Conservation (phyloP, 2,888 invertebrate species). For the Coelopa pilipes region DNA sequence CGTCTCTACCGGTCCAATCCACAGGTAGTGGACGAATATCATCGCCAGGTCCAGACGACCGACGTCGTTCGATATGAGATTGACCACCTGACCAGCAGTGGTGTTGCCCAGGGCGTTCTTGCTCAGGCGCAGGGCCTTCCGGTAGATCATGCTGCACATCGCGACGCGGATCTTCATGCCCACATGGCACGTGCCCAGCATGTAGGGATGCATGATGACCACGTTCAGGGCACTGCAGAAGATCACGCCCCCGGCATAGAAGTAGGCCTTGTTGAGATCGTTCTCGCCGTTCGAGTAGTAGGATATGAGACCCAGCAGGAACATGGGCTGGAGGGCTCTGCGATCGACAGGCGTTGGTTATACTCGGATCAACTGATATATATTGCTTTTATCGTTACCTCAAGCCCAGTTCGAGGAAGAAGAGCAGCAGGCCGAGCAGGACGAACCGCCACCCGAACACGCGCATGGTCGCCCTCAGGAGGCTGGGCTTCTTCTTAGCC, state of each 20-base stretch:
- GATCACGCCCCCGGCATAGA: constrained; percentile 80
- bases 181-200: constrained; percentile 77
- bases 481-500: constrained; percentile 66
- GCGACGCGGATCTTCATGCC: constrained; percentile 78
- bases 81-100: constrained; percentile 82
- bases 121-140: constrained; percentile 75
- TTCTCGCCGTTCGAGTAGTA: constrained; percentile 68
- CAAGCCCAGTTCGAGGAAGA: constrained; percentile 73
- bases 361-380: neutral
- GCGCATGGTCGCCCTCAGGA: constrained; percentile 65
- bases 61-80: constrained; percentile 95
- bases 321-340: constrained; percentile 75
- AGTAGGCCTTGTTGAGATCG: constrained; percentile 72
- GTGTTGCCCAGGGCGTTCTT: constrained; percentile 81
- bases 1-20: constrained; percentile 90
- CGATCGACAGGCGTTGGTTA: neutral
- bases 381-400: constrained; percentile 55
- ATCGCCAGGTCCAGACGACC: constrained; percentile 75
- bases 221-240: constrained; percentile 80
- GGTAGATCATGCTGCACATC: constrained; percentile 76
- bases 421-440: constrained; percentile 71
- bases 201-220: constrained; percentile 87
- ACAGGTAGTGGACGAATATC: constrained; percentile 89
- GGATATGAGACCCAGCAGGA: constrained; percentile 73
- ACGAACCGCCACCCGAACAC: constrained; percentile 74